Percentiles rank a stretch among this genome's conserved stretches.
phyloP scores from a whole-genome alignment of 2,797 vertebrate genomes.

The Galagoides demidoff region DNA sequence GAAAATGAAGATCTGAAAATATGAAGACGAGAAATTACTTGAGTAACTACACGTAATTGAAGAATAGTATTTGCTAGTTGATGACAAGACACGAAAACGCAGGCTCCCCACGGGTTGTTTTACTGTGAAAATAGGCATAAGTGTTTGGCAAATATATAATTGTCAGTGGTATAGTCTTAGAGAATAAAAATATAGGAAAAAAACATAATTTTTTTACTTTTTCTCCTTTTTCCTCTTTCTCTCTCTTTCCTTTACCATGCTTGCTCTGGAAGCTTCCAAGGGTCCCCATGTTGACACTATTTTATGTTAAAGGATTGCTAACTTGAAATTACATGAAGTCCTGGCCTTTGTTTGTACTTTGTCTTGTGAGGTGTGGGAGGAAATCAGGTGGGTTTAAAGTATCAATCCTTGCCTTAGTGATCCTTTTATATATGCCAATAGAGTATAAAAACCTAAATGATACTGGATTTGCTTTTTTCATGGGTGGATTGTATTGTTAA shows the following conservation, averaged over 20 bases:
- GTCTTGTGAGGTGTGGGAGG: slow-evolving; percentile 1
- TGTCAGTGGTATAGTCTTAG: neutral
- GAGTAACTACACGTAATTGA: slow-evolving; percentile 5
- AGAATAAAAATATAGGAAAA: neutral
- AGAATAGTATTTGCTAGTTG: neutral
- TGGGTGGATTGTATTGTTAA: neutral
- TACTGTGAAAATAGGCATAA: neutral
- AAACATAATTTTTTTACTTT: neutral
- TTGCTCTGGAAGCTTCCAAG: neutral
- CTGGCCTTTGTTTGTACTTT: neutral
- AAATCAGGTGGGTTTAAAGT: neutral
- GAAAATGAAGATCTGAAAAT: slow-evolving; percentile 23
- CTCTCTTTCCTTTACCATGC: neutral
- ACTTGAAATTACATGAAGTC: neutral
- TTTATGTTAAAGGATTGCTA: slow-evolving; percentile 3
- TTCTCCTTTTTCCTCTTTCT: no score
- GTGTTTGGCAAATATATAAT: neutral
- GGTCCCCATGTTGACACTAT: neutral
- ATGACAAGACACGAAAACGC: neutral
- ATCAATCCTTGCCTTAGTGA: neutral
- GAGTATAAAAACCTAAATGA: neutral
- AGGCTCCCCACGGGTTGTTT: neutral
- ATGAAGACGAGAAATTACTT: slow-evolving; percentile 24
- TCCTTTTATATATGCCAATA: neutral
- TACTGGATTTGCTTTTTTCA: neutral